phyloP scores from a whole-genome alignment of 2,113 vertebrate species.

The Equus quagga region DNA sequence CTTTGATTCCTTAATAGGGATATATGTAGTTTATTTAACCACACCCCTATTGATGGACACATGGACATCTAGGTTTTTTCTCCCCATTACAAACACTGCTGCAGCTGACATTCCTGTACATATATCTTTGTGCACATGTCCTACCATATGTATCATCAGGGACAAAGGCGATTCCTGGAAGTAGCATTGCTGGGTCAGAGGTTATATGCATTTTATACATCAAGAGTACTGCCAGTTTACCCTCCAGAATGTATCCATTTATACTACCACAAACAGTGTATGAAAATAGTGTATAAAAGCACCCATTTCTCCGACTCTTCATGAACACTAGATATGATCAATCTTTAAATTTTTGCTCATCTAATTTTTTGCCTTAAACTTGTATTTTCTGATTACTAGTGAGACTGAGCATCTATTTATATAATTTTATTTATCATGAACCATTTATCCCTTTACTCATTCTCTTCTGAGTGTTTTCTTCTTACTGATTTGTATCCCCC shows the following conservation, averaged over 20 bases:
- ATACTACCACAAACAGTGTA: background rate
- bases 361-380: background rate
- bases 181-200: background rate
- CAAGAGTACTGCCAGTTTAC: background rate
- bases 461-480: background rate
- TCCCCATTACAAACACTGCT: background rate
- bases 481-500: background rate
- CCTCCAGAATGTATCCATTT: background rate
- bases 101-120: background rate
- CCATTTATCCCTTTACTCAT: background rate
- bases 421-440: background rate
- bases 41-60: background rate
- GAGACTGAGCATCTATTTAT: background rate
- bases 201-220: background rate
- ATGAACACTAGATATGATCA: background rate
- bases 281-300: background rate
- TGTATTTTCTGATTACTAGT: background rate
- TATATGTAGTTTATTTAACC: background rate
- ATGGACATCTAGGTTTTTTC: background rate
- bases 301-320: background rate
- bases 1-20: background rate
- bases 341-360: background rate
- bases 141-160: background rate
- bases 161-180: background rate
- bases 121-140: background rate